phyloP scores from a whole-genome alignment of 2,113 vertebrate species.

The Chinchilla lanigera region DNA sequence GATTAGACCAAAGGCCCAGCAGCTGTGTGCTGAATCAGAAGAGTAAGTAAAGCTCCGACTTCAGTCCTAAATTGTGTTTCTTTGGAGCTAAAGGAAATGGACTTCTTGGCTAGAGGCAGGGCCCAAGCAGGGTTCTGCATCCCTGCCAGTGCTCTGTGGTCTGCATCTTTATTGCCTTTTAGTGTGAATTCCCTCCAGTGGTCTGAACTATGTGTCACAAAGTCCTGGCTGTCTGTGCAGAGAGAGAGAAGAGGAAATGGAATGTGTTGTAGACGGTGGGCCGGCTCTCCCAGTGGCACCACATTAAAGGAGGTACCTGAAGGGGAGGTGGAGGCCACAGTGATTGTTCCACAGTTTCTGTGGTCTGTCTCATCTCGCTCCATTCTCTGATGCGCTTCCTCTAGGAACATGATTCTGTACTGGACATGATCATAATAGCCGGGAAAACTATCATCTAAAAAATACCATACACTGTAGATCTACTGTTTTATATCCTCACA shows the following conservation, averaged over 20 bases:
- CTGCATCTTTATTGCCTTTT: not conserved
- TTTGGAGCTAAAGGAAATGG: conserved; percentile 7
- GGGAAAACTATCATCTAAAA: not conserved
- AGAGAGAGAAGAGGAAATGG: not conserved
- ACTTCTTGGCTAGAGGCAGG: not conserved
- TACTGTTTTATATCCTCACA: not conserved
- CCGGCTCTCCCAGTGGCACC: not conserved
- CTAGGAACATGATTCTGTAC: not conserved
- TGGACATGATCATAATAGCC: not conserved
- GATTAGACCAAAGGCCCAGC: not conserved
- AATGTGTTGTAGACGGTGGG: accelerated
- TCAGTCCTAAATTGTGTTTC: not conserved
- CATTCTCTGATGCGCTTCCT: not conserved
- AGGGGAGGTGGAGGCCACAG: not conserved
- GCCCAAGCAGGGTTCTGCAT: accelerated
- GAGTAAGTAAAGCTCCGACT: not conserved
- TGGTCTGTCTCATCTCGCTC: not conserved
- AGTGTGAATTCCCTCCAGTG: not conserved
- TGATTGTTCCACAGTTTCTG: not conserved
- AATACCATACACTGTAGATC: not conserved
- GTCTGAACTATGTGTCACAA: not conserved
- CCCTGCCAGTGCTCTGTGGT: not conserved
- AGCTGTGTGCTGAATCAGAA: not conserved
- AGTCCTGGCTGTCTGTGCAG: not conserved
- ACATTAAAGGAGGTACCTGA: not conserved